These are phyloP conservation scores for Dallia pectoralis DNA, from an alignment of 2,797 vertebrate species.

Conservation along the genomic window DNA sequence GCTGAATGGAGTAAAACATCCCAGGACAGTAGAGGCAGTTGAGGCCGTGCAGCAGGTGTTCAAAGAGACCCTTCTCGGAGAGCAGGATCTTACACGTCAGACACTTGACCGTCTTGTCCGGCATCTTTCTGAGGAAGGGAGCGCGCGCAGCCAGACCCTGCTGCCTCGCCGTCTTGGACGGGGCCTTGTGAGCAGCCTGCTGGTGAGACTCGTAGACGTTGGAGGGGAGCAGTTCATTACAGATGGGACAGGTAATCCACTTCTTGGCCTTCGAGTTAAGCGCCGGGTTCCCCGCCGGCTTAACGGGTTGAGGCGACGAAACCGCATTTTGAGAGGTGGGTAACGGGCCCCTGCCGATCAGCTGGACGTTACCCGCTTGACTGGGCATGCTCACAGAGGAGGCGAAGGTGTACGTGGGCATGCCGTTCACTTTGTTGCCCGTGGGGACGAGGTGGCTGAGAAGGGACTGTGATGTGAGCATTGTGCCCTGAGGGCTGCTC, in stretches of 20 bases:
- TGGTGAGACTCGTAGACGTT: constrained; percentile 93
- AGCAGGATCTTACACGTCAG: constrained; percentile 85
- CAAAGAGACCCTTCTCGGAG: constrained; percentile 85
- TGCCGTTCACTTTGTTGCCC: constrained; percentile 90
- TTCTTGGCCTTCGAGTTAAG: constrained; percentile 82
- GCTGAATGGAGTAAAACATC: constrained; percentile 88
- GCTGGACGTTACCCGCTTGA: constrained; percentile 59
- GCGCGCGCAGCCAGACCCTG: constrained; percentile 86
- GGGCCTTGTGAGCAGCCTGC: constrained; percentile 86
- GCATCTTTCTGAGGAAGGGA: constrained; percentile 88
- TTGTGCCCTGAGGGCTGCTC: constrained; percentile 77
- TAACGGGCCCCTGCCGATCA: constrained; percentile 68
- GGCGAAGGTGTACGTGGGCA: constrained; percentile 92
- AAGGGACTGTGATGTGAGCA: constrained; percentile 86
- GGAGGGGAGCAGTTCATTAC: constrained; percentile 94
- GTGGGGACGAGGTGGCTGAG: constrained; percentile 92
- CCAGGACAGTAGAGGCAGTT: constrained; percentile 90
- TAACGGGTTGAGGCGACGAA: constrained; percentile 68
- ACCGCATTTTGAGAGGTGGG: constrained; percentile 74
- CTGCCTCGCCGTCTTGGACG: constrained; percentile 61
- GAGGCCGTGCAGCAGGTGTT: constrained; percentile 90
- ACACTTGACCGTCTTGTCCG: constrained; percentile 88
- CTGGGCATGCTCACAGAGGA: constrained; percentile 80
- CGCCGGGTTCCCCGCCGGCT: constrained; percentile 54
- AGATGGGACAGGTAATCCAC: constrained; percentile 95